Evolutionary conservation across 2,888 invertebrate species (phyloP), one percentile per base, ranked within the genome.

Genomic region (Nephrocerus scutellatus): DNA sequence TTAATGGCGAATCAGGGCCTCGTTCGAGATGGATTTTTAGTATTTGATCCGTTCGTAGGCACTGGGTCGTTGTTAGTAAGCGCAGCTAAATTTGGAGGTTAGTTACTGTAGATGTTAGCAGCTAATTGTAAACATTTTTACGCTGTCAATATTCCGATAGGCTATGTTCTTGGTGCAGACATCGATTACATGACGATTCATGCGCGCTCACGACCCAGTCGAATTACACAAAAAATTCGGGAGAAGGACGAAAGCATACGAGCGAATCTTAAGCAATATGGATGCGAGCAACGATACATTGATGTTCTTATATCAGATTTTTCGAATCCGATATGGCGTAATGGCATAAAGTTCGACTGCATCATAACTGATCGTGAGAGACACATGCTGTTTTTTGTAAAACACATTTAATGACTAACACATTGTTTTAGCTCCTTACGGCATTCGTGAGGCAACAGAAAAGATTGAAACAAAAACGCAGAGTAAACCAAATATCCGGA

Each of bases 291-390:
- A 19, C 73, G 72, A 38, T 95, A 92, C 63, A 56, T 96, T 30
- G 95, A 95, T 62, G 85, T 90, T 2, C 59, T 96, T 3, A 84
- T 96, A 3, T 88, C 91, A 30, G 98, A 98, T 71, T 87, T 93
- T 60, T 85, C 96, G 0, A 74, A 79, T 52, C 80, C 82, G 1
- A 68, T 91, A 55, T 92, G 91, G 87, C 75, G 74, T 44, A 69
- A 76, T 2, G 68, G 72, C 1, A 59, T 86, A 20, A 69, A 74
- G 54, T 82, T 97, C 57, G 95, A 98, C 71, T 84, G 89, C 21
- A 91, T 98, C 44, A 79, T 98, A 40, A 93, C 96, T 20, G 98
- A 98, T 70, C 98, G 90, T 91, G 71, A 76, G 84, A 75, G n/a
- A n/a, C n/a, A n/a, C n/a, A n/a, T n/a, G n/a, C n/a, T n/a, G n/a